Evolutionary conservation across 2,113 vertebrate species (phyloP).

Genomic region (Cyanoderma ruficeps): DNA sequence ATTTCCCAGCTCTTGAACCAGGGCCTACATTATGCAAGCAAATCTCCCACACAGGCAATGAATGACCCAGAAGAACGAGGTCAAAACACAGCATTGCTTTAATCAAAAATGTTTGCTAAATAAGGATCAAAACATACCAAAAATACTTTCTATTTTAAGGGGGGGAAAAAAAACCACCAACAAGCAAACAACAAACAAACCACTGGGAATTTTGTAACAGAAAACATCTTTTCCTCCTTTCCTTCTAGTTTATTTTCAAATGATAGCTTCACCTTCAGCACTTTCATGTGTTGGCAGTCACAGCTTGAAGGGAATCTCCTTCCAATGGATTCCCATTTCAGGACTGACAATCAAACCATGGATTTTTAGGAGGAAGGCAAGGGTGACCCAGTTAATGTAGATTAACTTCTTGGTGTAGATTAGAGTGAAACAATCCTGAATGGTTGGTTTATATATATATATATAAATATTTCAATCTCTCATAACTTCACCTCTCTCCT

Average conservation of each 20-base stretch:
- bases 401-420: too few species aligned
- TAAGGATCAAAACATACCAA: not conserved
- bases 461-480: not conserved
- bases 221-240: not conserved
- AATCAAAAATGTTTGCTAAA: not conserved
- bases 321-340: not conserved
- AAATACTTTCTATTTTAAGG: not conserved
- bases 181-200: not conserved
- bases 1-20: not conserved
- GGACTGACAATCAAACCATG: not conserved
- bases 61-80: not conserved
- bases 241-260: not conserved
- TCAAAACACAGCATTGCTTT: not conserved
- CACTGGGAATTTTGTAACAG: not conserved
- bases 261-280: not conserved
- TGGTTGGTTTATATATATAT: not conserved
- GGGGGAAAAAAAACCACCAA: rapidly evolving
- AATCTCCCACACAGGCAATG: not conserved
- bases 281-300: not conserved
- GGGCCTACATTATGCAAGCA: not conserved
- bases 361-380: not conserved
- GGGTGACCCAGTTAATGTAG: not conserved
- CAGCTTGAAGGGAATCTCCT: not conserved
- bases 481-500: not conserved
- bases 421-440: not conserved